phyloP scores from a whole-genome alignment of 2,888 invertebrate genomes.

The Leptinotarsa peninsularis region DNA sequence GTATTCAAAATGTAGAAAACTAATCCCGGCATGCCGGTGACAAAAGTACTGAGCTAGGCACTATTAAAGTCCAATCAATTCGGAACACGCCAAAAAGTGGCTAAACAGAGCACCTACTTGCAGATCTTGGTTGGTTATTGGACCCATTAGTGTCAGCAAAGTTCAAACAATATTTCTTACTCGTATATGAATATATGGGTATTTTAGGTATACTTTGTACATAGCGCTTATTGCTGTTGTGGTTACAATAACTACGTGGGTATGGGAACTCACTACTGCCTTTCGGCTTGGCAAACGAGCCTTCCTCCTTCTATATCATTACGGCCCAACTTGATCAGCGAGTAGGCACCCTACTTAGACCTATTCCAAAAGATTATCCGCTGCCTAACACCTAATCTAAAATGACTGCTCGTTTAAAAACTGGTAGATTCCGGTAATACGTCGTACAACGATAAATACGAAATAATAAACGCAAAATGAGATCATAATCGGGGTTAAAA shows the following conservation, averaged over 20 bases:
- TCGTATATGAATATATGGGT: constrained; percentile 14
- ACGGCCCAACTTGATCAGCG: not conserved
- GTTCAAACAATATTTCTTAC: constrained; percentile 9
- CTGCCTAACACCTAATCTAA: constrained; percentile 33
- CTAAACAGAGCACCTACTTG: constrained; percentile 20
- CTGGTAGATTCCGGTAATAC: constrained; percentile 64
- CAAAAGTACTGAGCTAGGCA: constrained; percentile 65
- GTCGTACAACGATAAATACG: constrained; percentile 63
- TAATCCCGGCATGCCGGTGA: constrained; percentile 49
- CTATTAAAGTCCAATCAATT: constrained; percentile 48
- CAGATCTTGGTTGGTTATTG: constrained; percentile 9
- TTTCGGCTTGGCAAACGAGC: not conserved
- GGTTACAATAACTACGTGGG: not conserved
- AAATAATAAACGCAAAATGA: constrained; percentile 64
- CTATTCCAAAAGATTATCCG: constrained; percentile 7
- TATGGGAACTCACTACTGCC: not conserved
- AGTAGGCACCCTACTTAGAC: not conserved
- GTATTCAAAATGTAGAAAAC: constrained; percentile 55
- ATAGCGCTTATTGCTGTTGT: constrained; percentile 18
- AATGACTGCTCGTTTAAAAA: constrained; percentile 56
- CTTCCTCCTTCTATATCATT: not conserved
- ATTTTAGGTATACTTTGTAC: constrained; percentile 16
- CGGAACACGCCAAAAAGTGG: constrained; percentile 30
- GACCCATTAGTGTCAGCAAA: constrained; percentile 13
- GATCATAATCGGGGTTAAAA: constrained; percentile 64